Base-by-base conservation (phyloP, 2,888 invertebrate genomes). In the Thumatha senex region DNA sequence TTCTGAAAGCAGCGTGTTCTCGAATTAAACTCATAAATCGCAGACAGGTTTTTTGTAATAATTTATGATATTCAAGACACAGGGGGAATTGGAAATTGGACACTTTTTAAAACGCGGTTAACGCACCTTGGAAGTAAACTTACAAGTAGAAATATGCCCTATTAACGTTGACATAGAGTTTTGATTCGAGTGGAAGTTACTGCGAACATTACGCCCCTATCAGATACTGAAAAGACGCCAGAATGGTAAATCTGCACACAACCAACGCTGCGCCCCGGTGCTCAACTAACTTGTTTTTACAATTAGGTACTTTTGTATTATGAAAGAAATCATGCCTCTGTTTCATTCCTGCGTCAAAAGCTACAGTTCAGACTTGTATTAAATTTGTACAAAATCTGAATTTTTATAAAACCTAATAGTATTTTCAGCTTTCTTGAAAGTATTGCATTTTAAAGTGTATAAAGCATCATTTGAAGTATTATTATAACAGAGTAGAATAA, bases 31-130 rank as follows among this genome's bases (percentile, higher is more conserved):
- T 56, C 56, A 58, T 62, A 60, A 55, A 65, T 58, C 54, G 30
- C 18, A 36, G 49, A 48, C n/a, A 56, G 58, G 57, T 59, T 56
- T 54, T 56, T 54, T 42, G 58, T 49, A 56, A 66, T 54, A 61
- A 64, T 58, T 58, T 64, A 61, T 67, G 51, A 55, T 55, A 49
- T 61, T 49, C 47, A 38, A 62, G 68, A 60, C 58, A 53, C 54
- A 41, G 48, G 13, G 49, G 42, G 49, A 46, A 51, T 40, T 49
- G 56, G 48, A 47, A 57, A 56, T 56, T 54, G 57, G 58, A 52
- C 51, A 54, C 56, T 53, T 66, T 58, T 61, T 67, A 54, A 49
- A 56, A 56, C 56, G 66, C 65, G 55, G 48, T 55, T 74, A 73
- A 54, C 59, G 55, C 61, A 62, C 69, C 62, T 61, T 58, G 48